Conservation (phyloP, 2,888 invertebrate genomes). For the Callyntrura guangdongensis region DNA sequence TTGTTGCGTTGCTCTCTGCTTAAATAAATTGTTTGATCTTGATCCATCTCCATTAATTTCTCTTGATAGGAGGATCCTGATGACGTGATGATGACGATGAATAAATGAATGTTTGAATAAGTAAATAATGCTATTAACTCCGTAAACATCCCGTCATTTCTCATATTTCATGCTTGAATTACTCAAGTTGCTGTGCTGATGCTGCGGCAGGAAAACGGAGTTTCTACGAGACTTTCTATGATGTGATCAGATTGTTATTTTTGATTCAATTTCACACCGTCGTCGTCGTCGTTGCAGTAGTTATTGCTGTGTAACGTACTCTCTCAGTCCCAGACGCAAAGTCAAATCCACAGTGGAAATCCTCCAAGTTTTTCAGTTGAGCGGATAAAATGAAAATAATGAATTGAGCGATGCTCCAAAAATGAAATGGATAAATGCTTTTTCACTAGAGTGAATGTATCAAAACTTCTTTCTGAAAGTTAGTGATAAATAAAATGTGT, state of each 20-base stretch:
- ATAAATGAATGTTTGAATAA: conserved; percentile 9
- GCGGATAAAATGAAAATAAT: conserved; percentile 14
- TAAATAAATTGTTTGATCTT: conserved; percentile 29
- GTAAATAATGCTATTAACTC: conserved; percentile 4
- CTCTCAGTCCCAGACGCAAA: not conserved
- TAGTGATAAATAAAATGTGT: too few relatives aligned
- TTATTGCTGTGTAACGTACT: not conserved
- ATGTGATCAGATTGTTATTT: conserved; percentile 42
- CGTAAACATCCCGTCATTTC: conserved; percentile 8
- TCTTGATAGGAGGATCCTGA: not conserved
- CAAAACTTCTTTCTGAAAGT: not conserved
- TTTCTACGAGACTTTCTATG: not conserved
- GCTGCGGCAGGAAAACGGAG: not conserved
- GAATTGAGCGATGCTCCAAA: conserved; percentile 7
- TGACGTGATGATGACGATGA: not conserved
- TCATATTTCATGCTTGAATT: conserved; percentile 19
- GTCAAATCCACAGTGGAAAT: conserved; percentile 11
- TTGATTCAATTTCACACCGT: conserved; percentile 14
- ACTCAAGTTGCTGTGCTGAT: not conserved
- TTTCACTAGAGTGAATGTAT: conserved; percentile 16
- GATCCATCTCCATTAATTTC: conserved; percentile 38
- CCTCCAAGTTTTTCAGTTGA: conserved; percentile 30
- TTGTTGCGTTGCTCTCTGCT: too few relatives aligned
- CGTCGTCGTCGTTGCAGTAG: too few relatives aligned
- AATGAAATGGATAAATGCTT: conserved; percentile 32